phyloP scores from a whole-genome alignment of 2,797 vertebrate genomes.

The Varecia variegata region DNA sequence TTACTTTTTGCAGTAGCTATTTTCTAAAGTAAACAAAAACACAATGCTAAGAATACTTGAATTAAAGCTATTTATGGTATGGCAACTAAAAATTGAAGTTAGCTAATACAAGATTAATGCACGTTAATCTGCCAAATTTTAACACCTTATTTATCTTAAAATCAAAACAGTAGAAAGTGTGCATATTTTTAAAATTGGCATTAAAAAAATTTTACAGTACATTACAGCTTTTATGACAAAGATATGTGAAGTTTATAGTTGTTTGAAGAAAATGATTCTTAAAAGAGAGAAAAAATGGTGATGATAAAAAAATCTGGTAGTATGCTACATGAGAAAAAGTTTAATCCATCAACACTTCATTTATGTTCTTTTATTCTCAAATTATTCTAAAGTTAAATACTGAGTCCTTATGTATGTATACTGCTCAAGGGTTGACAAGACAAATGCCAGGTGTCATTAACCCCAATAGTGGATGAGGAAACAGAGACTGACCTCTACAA shows the following conservation, averaged over 20 bases:
- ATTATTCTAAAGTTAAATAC: neutral
- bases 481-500: neutral
- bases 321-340: neutral
- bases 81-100: neutral
- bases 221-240: neutral
- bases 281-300: neutral
- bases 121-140: neutral
- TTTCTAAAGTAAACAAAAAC: slow-evolving; percentile 60
- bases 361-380: neutral
- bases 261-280: neutral
- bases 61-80: neutral
- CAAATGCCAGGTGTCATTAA: neutral
- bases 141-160: neutral
- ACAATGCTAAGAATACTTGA: neutral
- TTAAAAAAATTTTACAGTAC: neutral
- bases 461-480: neutral
- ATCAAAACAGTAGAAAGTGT: neutral
- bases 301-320: neutral
- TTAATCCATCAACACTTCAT: neutral
- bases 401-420: neutral
- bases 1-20: neutral
- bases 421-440: neutral
- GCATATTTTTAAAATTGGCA: neutral
- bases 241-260: neutral
- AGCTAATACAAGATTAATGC: neutral